Evolutionary conservation across 2,888 invertebrate genomes (phyloP), one percentile per base, ranked within the genome.

Genomic region (Amiota minor): DNA sequence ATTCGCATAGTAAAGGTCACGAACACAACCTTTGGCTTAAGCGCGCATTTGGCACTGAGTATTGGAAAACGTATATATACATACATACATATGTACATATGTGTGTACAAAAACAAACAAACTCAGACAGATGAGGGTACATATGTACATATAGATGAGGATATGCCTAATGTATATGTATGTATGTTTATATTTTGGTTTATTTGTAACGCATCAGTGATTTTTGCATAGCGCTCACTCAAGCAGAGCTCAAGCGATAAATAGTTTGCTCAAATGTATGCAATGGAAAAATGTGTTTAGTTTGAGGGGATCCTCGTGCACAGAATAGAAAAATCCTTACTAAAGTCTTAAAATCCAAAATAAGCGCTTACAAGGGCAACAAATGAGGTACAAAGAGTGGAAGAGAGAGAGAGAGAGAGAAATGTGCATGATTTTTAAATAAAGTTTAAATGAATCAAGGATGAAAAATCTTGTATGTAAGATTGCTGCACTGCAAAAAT

Each of bases 1-100:
- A 82, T 78, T 80, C 76, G 79, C 74, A 73, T 72, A 81, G 77
- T 82, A 82, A 82, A 82, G 82, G 85, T 85, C 82, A 82, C 82
- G 85, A 82, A 80, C 85, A 76, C 83, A 82, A 82, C 65, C 65
- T 65, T 65, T 47, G 16, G 16, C 46, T n/a, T 50, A 50, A 35
- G 35, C 53, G 12, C 53, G 53, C 12, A n/a, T 50, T 50, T 50
- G 53, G 53, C 53, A 12, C 53, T 50, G 35, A 50, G 53, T 6
- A n/a, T 50, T 50, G 0, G 6, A 50, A 11, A 50, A 50, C 11
- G 4, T 50, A 50, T 4, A 50, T n/a, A 50, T 4, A 50, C 1
- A 50, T 3, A 11, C 2, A 50, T 50, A n/a, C 50, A n/a, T 4
- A 23, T 3, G 0, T 50, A n/a, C 53, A 50, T 0, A n/a, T n/a